phyloP scores from a whole-genome alignment of 2,888 invertebrate genomes.

The Folsomia candida region DNA sequence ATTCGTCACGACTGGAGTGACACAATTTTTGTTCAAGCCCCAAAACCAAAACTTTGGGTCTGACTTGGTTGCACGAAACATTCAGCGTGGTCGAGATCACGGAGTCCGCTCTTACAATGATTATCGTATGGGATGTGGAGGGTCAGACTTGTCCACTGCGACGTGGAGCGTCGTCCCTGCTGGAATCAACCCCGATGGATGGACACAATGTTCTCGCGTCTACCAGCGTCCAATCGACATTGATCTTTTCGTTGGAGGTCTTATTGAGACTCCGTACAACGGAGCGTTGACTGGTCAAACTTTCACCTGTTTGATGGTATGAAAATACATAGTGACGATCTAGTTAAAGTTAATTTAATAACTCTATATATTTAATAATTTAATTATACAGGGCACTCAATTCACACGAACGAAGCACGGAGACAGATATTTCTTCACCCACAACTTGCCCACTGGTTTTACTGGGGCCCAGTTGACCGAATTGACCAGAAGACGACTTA shows the following conservation, averaged over 20 bases:
- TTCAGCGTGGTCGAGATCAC: slow-evolving; percentile 52
- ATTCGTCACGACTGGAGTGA: slow-evolving; percentile 51
- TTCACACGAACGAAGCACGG: slow-evolving; percentile 40
- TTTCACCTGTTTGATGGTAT: slow-evolving; percentile 6
- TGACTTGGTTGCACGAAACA: slow-evolving; percentile 50
- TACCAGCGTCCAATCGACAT: slow-evolving; percentile 37
- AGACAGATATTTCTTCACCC: slow-evolving; percentile 48
- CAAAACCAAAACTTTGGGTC: slow-evolving; percentile 38
- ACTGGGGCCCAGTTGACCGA: slow-evolving; percentile 30
- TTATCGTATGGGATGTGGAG: slow-evolving; percentile 52
- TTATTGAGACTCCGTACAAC: slow-evolving; percentile 32
- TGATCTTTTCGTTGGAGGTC: slow-evolving; percentile 45
- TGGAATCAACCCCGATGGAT: slow-evolving; percentile 24
- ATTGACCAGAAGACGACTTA: slow-evolving; percentile 30
- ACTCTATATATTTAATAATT: neutral
- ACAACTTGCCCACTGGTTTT: slow-evolving; percentile 34
- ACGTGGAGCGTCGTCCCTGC: neutral
- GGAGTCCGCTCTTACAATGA: slow-evolving; percentile 52
- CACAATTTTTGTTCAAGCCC: slow-evolving; percentile 47
- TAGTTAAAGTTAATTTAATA: neutral
- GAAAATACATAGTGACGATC: neutral
- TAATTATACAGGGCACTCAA: slow-evolving; percentile 31
- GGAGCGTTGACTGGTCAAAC: slow-evolving; percentile 24
- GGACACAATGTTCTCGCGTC: slow-evolving; percentile 14
- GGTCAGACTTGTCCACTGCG: neutral